These are phyloP conservation scores for Clepsis dumicolana DNA, from an alignment of 2,888 invertebrate species.

Conservation along the genomic window DNA sequence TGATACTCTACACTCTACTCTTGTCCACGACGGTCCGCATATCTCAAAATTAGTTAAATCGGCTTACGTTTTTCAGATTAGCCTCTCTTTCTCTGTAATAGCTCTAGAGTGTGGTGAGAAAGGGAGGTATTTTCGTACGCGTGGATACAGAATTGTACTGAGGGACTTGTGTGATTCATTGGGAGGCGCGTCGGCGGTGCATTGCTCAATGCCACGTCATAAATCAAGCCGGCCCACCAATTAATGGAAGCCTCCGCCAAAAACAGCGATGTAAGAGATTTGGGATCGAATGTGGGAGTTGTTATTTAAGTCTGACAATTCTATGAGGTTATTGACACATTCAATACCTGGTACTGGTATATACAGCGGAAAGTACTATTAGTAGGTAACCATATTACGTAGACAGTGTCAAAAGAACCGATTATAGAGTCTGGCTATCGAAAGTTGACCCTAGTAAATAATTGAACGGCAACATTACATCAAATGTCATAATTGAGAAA, in stretches of 20 bases:
- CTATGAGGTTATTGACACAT: no score
- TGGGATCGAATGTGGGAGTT: neutral
- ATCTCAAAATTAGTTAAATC: no score
- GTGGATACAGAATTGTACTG: neutral
- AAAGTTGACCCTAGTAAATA: no score
- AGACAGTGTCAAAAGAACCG: neutral
- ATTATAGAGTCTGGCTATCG: no score
- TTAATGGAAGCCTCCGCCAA: slow-evolving; percentile 52
- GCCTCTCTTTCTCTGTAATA: neutral
- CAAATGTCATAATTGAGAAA: no score
- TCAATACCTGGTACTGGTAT: no score
- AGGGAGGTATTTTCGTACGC: neutral
- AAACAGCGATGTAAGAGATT: slow-evolving; percentile 32
- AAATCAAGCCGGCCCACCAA: slow-evolving; percentile 58
- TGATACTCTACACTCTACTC: no score
- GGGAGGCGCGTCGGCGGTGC: slow-evolving; percentile 55
- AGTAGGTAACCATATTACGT: neutral
- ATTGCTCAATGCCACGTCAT: slow-evolving; percentile 61
- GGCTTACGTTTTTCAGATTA: no score
- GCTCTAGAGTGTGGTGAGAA: neutral
- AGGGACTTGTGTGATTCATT: slow-evolving; percentile 64
- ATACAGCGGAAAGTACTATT: no score
- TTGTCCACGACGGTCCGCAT: no score
- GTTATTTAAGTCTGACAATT: neutral
- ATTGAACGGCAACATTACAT: no score